Evolutionary conservation across 2,113 vertebrate species (phyloP).

Genomic region (Dicentrarchus labrax): DNA sequence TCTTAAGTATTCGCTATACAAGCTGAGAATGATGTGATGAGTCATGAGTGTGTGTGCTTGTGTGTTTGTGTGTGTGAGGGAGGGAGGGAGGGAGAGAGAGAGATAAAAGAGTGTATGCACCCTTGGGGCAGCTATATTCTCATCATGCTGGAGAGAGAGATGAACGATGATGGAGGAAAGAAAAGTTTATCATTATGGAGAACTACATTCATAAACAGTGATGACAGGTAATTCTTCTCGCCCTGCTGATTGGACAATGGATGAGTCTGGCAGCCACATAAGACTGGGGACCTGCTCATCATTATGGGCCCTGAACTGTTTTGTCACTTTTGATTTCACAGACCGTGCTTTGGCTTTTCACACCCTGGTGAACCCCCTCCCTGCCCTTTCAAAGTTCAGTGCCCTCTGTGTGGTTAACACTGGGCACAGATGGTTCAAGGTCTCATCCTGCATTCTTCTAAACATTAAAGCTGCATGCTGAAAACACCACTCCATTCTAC

Average conservation of each 20-base stretch:
- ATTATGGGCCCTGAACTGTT: conserved; percentile 23
- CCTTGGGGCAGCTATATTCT: background rate
- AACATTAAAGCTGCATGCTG: conserved; percentile 25
- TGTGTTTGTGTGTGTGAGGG: background rate
- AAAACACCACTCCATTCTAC: background rate
- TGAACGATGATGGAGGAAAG: conserved; percentile 6
- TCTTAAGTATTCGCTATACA: conserved; percentile 39
- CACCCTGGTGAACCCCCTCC: background rate
- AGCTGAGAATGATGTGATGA: conserved; percentile 41
- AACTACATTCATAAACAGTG: conserved; percentile 8
- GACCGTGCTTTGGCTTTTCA: conserved; percentile 8
- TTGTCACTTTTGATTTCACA: conserved; percentile 43
- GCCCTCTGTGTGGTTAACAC: conserved; percentile 20
- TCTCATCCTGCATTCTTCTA: background rate
- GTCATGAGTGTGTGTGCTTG: conserved; percentile 12
- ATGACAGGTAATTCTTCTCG: conserved; percentile 35
- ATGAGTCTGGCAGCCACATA: conserved; percentile 1
- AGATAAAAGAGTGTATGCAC: background rate
- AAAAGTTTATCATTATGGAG: background rate
- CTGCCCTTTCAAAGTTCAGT: conserved; percentile 24
- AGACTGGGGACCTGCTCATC: conserved; percentile 30
- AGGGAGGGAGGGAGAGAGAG: background rate
- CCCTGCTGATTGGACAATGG: conserved; percentile 41
- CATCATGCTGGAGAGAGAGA: background rate
- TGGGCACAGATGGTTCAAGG: background rate